phyloP scores from a whole-genome alignment of 2,888 invertebrate species.

The Alcis repandata region DNA sequence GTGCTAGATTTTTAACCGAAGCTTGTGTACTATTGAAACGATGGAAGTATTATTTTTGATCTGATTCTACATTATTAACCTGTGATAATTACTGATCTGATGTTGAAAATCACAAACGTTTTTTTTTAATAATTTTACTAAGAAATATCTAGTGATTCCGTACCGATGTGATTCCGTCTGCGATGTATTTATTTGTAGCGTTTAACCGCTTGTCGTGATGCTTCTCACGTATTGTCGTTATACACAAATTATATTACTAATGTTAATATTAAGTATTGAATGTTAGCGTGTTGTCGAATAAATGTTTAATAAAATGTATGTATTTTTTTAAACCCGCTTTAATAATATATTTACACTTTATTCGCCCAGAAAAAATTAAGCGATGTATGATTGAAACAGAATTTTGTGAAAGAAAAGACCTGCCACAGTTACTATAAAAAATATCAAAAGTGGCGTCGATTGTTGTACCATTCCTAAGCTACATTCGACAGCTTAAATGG shows the following conservation, averaged over 20 bases:
- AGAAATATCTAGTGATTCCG: background rate
- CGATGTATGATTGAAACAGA: no score
- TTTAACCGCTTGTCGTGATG: slow-evolving; percentile 11
- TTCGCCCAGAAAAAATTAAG: no score
- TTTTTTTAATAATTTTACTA: slow-evolving; percentile 19
- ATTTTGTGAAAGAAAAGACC: no score
- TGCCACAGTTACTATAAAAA: no score
- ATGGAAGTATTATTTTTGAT: slow-evolving; percentile 26
- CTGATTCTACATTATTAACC: slow-evolving; percentile 15
- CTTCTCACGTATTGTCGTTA: slow-evolving; percentile 25
- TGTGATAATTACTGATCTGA: slow-evolving; percentile 33
- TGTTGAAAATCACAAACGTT: slow-evolving; percentile 9
- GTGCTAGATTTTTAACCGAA: slow-evolving; percentile 6
- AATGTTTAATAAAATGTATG: slow-evolving; percentile 46
- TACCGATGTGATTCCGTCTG: slow-evolving; percentile 16
- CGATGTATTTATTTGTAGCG: slow-evolving; percentile 21
- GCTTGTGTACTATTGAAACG: background rate
- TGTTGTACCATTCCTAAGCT: no score
- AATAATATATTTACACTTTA: background rate
- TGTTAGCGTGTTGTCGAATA: slow-evolving; percentile 48
- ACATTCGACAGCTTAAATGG: no score
- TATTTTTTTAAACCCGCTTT: slow-evolving; percentile 26
- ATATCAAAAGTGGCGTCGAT: no score
- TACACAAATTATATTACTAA: slow-evolving; percentile 23
- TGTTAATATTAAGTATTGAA: slow-evolving; percentile 32